Percentiles rank a stretch among this genome's conserved stretches.
Conservation (phyloP, 2,888 invertebrate species). For the Cotesia congregata region DNA sequence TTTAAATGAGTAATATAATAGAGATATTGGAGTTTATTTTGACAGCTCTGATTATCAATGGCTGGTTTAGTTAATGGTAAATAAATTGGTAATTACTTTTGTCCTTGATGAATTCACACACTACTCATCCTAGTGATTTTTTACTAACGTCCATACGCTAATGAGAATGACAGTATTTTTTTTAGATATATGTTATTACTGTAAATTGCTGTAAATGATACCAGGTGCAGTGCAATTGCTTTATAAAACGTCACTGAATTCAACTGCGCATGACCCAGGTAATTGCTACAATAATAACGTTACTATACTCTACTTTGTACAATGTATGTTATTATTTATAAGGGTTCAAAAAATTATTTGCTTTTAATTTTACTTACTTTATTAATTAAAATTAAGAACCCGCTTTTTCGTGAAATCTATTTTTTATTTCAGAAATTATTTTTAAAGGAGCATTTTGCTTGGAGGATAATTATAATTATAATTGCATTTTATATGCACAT, state of each 20-base stretch:
- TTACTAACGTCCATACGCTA: constrained; percentile 50
- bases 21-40: not conserved
- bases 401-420: no score
- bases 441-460: not conserved
- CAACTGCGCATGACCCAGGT: constrained; percentile 42
- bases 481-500: constrained; percentile 2
- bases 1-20: not conserved
- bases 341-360: no score
- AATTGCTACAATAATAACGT: not conserved
- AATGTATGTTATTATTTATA: not conserved
- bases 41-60: constrained; percentile 9
- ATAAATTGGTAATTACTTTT: constrained; percentile 46
- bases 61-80: not conserved
- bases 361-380: no score
- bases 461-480: not conserved
- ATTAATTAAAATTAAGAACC: no score
- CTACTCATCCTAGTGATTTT: constrained; percentile 42
- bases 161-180: constrained; percentile 46
- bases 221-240: constrained; percentile 34
- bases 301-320: not conserved
- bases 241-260: constrained; percentile 25
- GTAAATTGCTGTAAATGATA: constrained; percentile 26
- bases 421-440: no score
- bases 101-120: constrained; percentile 47
- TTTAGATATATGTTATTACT: constrained; percentile 1